Conservation (phyloP, 2,113 vertebrate genomes). For the Jaculus jaculus region DNA sequence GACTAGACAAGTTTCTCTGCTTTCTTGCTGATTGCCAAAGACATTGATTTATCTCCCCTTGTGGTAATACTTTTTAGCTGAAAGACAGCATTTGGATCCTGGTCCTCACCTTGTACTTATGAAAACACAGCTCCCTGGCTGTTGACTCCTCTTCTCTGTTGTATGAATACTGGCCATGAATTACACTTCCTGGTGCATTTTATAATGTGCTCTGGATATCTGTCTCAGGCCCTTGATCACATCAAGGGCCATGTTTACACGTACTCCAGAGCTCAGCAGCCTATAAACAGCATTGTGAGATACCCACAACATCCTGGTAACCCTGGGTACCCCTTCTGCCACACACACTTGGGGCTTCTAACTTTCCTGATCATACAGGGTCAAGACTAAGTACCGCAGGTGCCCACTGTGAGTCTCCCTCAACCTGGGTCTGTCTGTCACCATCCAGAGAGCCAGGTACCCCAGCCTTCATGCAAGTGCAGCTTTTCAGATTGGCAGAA, state of each 20-base stretch:
- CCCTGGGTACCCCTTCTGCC: neutral
- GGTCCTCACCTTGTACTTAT: no score
- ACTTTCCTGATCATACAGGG: no score
- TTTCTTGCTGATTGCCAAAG: no score
- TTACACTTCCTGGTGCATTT: neutral
- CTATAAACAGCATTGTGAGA: no score
- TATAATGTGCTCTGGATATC: no score
- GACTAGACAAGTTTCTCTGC: no score
- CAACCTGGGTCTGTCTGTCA: neutral
- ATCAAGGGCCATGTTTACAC: neutral
- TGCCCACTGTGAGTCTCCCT: neutral
- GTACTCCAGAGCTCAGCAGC: no score
- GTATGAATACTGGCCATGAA: rapidly evolving
- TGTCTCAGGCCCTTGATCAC: neutral
- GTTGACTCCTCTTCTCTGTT: neutral
- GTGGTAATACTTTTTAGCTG: no score
- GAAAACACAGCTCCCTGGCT: neutral
- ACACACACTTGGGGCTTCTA: rapidly evolving
- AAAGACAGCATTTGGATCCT: neutral
- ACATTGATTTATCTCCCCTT: no score
- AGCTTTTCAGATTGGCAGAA: neutral
- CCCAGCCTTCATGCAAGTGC: no score
- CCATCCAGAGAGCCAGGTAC: neutral
- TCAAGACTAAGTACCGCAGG: neutral
- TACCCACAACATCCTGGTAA: no score